These are phyloP conservation scores for Plusia festucae DNA, from an alignment of 2,888 invertebrate genomes.

Conservation along the genomic window DNA sequence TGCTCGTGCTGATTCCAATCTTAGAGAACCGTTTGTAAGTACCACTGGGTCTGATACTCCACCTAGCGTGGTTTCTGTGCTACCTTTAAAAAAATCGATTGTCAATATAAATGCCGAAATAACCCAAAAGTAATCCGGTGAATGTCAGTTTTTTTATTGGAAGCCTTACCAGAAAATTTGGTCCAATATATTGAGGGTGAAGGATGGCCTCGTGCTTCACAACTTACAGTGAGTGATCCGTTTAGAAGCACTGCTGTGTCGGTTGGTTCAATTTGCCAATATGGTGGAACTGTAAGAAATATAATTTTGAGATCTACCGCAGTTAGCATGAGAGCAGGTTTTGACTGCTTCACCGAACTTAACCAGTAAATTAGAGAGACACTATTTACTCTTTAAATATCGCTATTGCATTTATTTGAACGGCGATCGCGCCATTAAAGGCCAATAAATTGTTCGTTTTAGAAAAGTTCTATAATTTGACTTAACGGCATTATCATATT, in stretches of 20 bases:
- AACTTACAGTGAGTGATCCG: constrained; percentile 92
- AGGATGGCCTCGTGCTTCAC: constrained; percentile 94
- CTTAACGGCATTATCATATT: background rate
- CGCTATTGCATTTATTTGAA: background rate
- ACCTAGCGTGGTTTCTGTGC: constrained; percentile 82
- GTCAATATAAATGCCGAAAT: background rate
- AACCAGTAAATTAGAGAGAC: constrained; percentile 8
- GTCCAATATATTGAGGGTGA: constrained; percentile 93
- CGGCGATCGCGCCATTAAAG: background rate
- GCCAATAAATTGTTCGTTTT: constrained; percentile 1
- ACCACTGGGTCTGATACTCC: constrained; percentile 85
- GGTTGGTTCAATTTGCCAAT: constrained; percentile 93
- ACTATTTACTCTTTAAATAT: background rate
- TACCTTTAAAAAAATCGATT: constrained; percentile 66
- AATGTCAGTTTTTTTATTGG: background rate
- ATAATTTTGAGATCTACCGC: too few relatives aligned
- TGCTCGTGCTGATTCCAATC: constrained; percentile 92
- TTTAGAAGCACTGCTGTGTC: constrained; percentile 93
- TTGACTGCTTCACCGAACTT: too few relatives aligned
- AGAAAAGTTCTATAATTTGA: background rate
- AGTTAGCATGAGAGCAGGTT: too few relatives aligned
- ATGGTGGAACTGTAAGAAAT: constrained; percentile 92
- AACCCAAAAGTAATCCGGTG: background rate
- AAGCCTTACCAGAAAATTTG: constrained; percentile 91
- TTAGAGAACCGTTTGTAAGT: constrained; percentile 92